These are phyloP conservation scores for Drosophila parthenogenetica DNA, from an alignment of 2,888 invertebrate species.

Conservation along the genomic window DNA sequence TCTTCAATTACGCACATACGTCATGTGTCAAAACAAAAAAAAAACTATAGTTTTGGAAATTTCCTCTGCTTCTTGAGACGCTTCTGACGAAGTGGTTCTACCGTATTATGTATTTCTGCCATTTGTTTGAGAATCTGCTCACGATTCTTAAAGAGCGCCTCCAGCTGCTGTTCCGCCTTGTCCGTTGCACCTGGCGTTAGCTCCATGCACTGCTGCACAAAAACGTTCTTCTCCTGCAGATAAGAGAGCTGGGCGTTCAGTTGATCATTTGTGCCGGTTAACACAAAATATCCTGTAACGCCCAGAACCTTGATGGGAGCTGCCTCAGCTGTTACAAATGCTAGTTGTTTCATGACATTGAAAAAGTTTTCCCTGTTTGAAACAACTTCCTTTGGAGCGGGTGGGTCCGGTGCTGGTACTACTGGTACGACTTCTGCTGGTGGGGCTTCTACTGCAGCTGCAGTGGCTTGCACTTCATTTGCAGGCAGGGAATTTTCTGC, in stretches of 20 bases:
- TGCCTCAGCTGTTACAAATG: neutral
- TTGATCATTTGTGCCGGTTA: conserved; percentile 50
- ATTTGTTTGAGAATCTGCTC: conserved; percentile 40
- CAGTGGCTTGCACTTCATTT: no score
- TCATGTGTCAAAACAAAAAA: no score
- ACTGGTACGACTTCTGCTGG: no score
- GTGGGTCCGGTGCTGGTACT: no score
- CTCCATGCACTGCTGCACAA: conserved; percentile 3
- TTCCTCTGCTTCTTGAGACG: conserved; percentile 17
- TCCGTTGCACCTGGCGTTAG: conserved; percentile 33
- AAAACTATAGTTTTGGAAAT: conserved; percentile 2
- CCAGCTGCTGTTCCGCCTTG: conserved; percentile 45
- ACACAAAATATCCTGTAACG: conserved; percentile 55
- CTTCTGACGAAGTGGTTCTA: conserved; percentile 19
- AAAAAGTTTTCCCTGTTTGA: neutral
- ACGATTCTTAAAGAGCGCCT: conserved; percentile 26
- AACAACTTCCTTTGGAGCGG: neutral
- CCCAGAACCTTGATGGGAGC: conserved; percentile 32
- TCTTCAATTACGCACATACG: no score
- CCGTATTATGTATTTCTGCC: conserved; percentile 29
- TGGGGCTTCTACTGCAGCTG: no score
- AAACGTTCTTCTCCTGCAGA: conserved; percentile 25
- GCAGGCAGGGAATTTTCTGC: neutral
- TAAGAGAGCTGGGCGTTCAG: conserved; percentile 36
- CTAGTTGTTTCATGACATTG: neutral